Evolutionary conservation across 2,888 invertebrate genomes (phyloP).

Genomic region (Nowickia ferox): DNA sequence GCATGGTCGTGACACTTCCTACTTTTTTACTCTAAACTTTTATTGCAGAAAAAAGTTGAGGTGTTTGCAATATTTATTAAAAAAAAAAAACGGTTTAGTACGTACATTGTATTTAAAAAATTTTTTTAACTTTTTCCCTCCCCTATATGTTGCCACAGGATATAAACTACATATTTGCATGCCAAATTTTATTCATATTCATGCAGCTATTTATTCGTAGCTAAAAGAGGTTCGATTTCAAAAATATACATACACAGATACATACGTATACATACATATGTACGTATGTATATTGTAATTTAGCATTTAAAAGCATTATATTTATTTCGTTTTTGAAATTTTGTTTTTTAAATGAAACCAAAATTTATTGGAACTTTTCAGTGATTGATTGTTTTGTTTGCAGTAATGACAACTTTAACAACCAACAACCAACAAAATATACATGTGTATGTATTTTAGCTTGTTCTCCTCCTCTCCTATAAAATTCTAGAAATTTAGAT

Average conservation of each 20-base stretch:
- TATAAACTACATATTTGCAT: too few species aligned
- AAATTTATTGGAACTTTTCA: conserved; percentile 56
- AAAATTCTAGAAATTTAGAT: neutral
- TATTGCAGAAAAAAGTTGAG: too few species aligned
- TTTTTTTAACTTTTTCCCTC: too few species aligned
- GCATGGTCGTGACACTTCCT: too few species aligned
- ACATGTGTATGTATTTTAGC: conserved; percentile 5
- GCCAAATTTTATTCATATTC: neutral
- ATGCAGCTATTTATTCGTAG: neutral
- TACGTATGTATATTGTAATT: neutral
- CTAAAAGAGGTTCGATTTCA: neutral
- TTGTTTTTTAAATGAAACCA: conserved; percentile 29
- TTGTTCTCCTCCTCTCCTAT: neutral
- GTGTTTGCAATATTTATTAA: too few species aligned
- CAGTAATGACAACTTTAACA: conserved; percentile 28
- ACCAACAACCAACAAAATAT: neutral
- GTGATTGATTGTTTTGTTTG: conserved; percentile 62
- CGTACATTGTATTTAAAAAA: too few species aligned
- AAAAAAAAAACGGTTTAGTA: too few species aligned
- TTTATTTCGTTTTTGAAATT: conserved; percentile 25
- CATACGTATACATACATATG: neutral
- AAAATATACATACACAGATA: conserved; percentile 22
- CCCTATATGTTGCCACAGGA: too few species aligned
- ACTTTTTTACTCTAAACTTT: too few species aligned
- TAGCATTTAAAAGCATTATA: neutral